phyloP scores from a whole-genome alignment of 1,140 invertebrate species.

The Diachasmimorpha longicaudata region DNA sequence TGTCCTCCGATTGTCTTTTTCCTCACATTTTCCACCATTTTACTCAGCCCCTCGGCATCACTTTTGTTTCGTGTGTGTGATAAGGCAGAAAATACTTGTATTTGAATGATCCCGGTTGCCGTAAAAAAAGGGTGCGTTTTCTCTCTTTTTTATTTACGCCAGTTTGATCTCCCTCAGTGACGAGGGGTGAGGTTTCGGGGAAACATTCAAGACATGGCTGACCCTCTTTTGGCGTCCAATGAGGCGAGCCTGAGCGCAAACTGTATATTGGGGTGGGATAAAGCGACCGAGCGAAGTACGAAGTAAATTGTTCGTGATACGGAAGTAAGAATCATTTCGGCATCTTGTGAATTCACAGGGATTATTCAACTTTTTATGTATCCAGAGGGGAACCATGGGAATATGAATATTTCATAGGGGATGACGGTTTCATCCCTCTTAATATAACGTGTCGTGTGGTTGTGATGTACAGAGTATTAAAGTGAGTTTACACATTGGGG shows the following conservation, averaged over 20 bases:
- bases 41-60: neutral
- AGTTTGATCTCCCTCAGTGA: neutral
- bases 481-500: neutral
- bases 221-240: conserved; percentile 4
- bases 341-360: conserved; percentile 16
- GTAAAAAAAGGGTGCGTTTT: neutral
- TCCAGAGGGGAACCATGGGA: conserved; percentile 18
- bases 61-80: neutral
- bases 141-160: neutral
- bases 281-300: neutral
- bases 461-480: neutral
- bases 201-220: neutral
- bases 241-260: neutral
- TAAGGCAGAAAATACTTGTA: neutral
- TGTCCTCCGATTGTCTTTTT: neutral
- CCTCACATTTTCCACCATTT: neutral
- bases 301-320: conserved; percentile 12
- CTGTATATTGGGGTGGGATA: neutral
- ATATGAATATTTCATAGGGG: conserved; percentile 15
- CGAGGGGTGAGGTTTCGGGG: neutral
- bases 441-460: neutral
- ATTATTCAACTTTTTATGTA: conserved; percentile 2
- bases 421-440: neutral
- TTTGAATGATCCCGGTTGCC: neutral
- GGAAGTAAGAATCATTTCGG: neutral